Evolutionary conservation across 2,797 vertebrate genomes (phyloP).

Genomic region (Esox lucius): DNA sequence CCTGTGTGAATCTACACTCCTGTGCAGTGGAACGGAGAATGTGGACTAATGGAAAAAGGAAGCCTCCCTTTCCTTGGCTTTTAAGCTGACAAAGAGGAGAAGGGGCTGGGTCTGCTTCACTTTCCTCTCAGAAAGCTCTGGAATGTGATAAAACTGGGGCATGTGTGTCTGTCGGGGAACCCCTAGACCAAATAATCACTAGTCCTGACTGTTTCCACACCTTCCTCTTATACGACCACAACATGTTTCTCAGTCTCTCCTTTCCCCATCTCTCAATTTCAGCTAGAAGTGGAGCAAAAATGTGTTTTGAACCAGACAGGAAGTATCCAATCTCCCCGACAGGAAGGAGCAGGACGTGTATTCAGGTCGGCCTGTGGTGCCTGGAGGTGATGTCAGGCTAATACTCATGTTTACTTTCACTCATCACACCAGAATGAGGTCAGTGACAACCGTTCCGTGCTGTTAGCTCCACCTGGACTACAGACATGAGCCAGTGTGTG

Average conservation of each 20-base stretch:
- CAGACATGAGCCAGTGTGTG: background rate
- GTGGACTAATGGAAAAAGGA: slow-evolving; percentile 33
- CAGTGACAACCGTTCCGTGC: background rate
- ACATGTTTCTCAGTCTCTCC: background rate
- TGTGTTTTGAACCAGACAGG: slow-evolving; percentile 10
- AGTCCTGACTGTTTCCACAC: background rate
- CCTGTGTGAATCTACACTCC: slow-evolving; percentile 43
- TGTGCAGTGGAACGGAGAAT: slow-evolving; percentile 59
- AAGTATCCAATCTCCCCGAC: slow-evolving; percentile 17
- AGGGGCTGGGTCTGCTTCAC: slow-evolving; percentile 60
- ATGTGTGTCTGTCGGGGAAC: slow-evolving; percentile 52
- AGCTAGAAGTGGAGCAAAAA: background rate
- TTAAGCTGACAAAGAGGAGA: slow-evolving; percentile 77
- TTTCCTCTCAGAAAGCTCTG: slow-evolving; percentile 59
- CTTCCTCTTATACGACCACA: background rate
- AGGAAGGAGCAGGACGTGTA: background rate
- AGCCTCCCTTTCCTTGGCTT: slow-evolving; percentile 62
- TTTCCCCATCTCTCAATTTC: background rate
- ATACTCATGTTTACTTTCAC: slow-evolving; percentile 6
- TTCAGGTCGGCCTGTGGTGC: background rate
- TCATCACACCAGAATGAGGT: background rate
- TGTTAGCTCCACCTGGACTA: background rate
- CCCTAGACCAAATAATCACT: background rate
- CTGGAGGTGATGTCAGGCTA: slow-evolving; percentile 6
- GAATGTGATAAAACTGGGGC: slow-evolving; percentile 60